phyloP scores from a whole-genome alignment of 2,888 invertebrate species.

The Sphinx pinastri region DNA sequence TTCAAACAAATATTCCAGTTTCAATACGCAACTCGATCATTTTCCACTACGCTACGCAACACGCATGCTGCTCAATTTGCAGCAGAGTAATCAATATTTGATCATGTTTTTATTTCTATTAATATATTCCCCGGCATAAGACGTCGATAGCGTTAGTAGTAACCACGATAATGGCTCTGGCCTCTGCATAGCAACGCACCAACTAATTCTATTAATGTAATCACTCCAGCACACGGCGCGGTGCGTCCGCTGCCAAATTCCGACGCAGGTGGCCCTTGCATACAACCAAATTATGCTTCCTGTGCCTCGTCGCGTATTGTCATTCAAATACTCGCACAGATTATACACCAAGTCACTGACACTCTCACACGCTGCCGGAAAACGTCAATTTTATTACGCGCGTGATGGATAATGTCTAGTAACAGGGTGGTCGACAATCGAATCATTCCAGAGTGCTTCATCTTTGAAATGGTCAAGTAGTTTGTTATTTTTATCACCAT shows the following conservation, averaged over 20 bases:
- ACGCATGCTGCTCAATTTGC: too few relatives aligned
- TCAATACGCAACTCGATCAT: too few relatives aligned
- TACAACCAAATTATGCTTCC: constrained; percentile 9
- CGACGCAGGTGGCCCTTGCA: constrained; percentile 16
- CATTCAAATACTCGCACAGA: constrained; percentile 20
- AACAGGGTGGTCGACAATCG: constrained; percentile 14
- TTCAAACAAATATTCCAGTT: too few relatives aligned
- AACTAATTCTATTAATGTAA: constrained; percentile 20
- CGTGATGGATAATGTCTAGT: neutral
- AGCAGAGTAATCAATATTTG: too few relatives aligned
- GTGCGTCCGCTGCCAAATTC: constrained; percentile 18
- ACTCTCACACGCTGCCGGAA: constrained; percentile 20
- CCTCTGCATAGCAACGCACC: constrained; percentile 4
- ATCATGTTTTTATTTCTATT: too few relatives aligned
- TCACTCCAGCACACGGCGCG: neutral
- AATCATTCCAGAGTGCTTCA: neutral
- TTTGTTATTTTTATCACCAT: neutral
- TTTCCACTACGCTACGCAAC: too few relatives aligned
- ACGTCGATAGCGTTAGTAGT: neutral
- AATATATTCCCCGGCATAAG: neutral
- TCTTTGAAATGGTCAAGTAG: neutral
- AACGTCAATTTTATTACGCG: constrained; percentile 22
- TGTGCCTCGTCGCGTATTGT: constrained; percentile 3
- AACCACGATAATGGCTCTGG: neutral
- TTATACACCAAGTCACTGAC: constrained; percentile 18